Percentiles rank a stretch among this genome's conserved stretches.
phyloP scores from a whole-genome alignment of 2,888 invertebrate species.

The Archips crataeganus region DNA sequence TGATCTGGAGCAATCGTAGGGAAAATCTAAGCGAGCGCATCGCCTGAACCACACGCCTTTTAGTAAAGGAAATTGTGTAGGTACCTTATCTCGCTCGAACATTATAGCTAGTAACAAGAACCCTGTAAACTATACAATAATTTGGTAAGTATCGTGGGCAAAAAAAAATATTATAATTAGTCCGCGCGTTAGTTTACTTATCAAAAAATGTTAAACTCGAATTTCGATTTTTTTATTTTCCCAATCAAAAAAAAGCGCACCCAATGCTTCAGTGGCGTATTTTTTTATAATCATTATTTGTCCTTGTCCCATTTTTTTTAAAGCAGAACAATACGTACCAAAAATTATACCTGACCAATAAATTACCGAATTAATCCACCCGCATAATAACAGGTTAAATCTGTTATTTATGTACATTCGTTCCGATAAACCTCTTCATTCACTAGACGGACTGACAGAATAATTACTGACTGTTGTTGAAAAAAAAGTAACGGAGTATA shows the following conservation, averaged over 20 bases:
- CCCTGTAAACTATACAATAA: too few relatives aligned
- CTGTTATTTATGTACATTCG: conserved; percentile 34
- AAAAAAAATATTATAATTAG: too few relatives aligned
- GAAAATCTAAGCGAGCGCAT: conserved; percentile 51
- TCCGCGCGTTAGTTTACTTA: too few relatives aligned
- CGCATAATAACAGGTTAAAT: conserved; percentile 34
- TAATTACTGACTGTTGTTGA: conserved; percentile 49
- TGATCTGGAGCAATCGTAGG: conserved; percentile 44
- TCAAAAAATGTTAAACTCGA: too few relatives aligned
- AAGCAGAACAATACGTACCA: background rate
- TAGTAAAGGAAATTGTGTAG: too few relatives aligned
- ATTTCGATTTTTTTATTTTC: too few relatives aligned
- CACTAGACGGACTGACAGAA: conserved; percentile 48
- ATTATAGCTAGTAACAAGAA: too few relatives aligned
- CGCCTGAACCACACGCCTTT: background rate
- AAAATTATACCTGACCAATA: conserved; percentile 25
- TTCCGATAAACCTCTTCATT: conserved; percentile 34
- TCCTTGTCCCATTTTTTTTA: background rate
- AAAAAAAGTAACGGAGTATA: conserved; percentile 44
- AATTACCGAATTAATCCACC: conserved; percentile 35
- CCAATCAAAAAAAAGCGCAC: too few relatives aligned
- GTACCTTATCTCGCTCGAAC: too few relatives aligned
- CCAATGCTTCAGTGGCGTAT: too few relatives aligned
- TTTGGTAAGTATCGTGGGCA: too few relatives aligned
- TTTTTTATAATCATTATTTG: background rate